Conservation (phyloP, 2,113 vertebrate genomes). For the Lepisosteus osseus region DNA sequence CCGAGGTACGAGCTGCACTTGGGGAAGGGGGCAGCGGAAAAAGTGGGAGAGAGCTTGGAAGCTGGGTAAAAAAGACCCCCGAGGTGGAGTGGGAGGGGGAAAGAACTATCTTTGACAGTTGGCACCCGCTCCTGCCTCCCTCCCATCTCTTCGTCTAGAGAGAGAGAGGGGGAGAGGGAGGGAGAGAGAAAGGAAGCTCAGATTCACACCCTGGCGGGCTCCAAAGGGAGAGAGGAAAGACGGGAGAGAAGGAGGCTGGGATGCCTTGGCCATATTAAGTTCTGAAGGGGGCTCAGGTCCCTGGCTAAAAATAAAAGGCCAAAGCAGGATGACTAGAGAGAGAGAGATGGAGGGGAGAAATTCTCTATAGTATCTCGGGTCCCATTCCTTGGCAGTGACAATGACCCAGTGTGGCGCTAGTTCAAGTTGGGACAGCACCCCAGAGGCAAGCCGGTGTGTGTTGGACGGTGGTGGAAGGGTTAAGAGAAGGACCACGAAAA, state of each 20-base stretch:
- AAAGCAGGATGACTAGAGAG: slow-evolving; percentile 31
- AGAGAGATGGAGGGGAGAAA: slow-evolving; percentile 28
- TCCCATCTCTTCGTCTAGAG: slow-evolving; percentile 2
- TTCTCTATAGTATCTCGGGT: slow-evolving; percentile 15
- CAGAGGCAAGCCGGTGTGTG: too few relatives aligned
- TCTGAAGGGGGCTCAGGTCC: slow-evolving; percentile 42
- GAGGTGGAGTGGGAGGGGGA: slow-evolving; percentile 7
- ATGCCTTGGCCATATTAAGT: slow-evolving; percentile 67
- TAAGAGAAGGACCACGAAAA: too few relatives aligned
- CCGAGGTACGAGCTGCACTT: slow-evolving; percentile 11
- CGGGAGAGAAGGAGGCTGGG: slow-evolving; percentile 31
- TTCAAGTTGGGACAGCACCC: too few relatives aligned
- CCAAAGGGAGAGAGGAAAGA: slow-evolving; percentile 27
- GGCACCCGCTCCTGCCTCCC: slow-evolving; percentile 51
- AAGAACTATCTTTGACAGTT: slow-evolving; percentile 23
- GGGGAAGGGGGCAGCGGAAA: slow-evolving; percentile 30
- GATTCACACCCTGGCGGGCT: slow-evolving; percentile 20
- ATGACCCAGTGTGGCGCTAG: too few relatives aligned
- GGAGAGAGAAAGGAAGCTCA: slow-evolving; percentile 21
- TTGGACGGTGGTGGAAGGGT: too few relatives aligned
- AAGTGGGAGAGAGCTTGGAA: slow-evolving; percentile 29
- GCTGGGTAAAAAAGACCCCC: slow-evolving; percentile 22
- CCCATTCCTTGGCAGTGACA: too few relatives aligned
- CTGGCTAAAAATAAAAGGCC: slow-evolving; percentile 63
- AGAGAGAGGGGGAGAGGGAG: slow-evolving; percentile 9